Evolutionary conservation across 1,140 invertebrate genomes (phyloP).

Genomic region (Apis florea): DNA sequence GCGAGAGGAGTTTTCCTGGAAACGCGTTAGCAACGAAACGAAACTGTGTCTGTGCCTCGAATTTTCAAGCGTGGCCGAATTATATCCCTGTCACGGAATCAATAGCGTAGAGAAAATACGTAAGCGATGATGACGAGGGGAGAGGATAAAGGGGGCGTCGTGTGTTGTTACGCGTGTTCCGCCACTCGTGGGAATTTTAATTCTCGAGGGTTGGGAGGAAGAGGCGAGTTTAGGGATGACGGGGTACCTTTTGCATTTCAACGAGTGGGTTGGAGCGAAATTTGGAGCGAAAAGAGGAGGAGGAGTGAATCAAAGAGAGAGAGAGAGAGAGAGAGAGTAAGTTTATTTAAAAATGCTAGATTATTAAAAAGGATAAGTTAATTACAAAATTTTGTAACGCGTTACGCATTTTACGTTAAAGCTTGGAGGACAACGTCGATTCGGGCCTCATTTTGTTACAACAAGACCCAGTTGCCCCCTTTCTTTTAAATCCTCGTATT

Average conservation of each 20-base stretch:
- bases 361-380: no score
- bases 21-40: constrained; percentile 59
- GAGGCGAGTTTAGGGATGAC: neutral
- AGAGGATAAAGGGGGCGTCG: neutral
- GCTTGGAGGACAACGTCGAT: no score
- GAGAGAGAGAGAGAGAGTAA: no score
- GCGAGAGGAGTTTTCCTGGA: constrained; percentile 54
- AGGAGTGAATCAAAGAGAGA: no score
- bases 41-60: constrained; percentile 54
- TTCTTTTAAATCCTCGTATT: no score
- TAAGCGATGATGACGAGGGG: constrained; percentile 37
- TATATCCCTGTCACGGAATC: constrained; percentile 57
- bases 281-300: no score
- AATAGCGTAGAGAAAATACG: constrained; percentile 58
- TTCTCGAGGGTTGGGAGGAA: neutral
- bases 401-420: no score
- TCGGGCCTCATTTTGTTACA: no score
- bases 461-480: no score
- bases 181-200: constrained; percentile 33
- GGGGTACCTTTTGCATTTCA: neutral
- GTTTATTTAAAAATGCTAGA: neutral
- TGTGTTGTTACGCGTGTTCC: constrained; percentile 23
- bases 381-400: no score
- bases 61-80: constrained; percentile 59
- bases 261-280: no score